A percentile compares a stretch with the other conserved stretches of the same genome.
These are phyloP conservation scores for Calephelis perditalis DNA, from an alignment of 2,888 invertebrate species.

Conservation along the genomic window DNA sequence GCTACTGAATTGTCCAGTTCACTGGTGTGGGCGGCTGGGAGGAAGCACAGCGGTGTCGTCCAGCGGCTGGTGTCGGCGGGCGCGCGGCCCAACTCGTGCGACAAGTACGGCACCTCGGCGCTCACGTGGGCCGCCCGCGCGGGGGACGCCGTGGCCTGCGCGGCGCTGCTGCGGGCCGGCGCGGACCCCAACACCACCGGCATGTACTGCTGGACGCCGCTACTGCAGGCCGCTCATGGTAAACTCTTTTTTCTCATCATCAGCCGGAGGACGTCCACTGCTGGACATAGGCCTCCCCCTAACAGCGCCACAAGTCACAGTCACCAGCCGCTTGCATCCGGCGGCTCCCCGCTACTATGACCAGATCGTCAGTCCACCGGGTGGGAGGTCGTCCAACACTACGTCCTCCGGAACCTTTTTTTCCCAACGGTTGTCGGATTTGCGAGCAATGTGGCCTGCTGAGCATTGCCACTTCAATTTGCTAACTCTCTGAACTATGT, in stretches of 20 bases:
- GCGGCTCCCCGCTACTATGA: too few species aligned
- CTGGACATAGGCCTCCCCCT: too few species aligned
- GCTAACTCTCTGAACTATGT: too few species aligned
- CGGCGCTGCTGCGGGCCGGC: slow-evolving; percentile 88
- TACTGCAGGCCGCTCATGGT: slow-evolving; percentile 87
- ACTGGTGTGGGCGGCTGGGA: slow-evolving; percentile 95
- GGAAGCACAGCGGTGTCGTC: slow-evolving; percentile 93
- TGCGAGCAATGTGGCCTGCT: too few species aligned
- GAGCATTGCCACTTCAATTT: too few species aligned
- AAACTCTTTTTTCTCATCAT: slow-evolving; percentile 26
- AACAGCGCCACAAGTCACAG: too few species aligned
- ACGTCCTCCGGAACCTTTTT: too few species aligned
- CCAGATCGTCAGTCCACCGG: too few species aligned
- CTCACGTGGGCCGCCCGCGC: slow-evolving; percentile 97
- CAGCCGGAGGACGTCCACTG: too few species aligned
- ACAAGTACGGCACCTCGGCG: slow-evolving; percentile 98
- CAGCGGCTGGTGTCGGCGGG: slow-evolving; percentile 88
- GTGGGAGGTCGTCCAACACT: too few species aligned
- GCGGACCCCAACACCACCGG: slow-evolving; percentile 95
- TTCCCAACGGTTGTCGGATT: too few species aligned
- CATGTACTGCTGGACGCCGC: slow-evolving; percentile 98
- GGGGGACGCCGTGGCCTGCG: slow-evolving; percentile 91
- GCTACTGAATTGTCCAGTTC: slow-evolving; percentile 74
- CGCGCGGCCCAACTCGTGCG: slow-evolving; percentile 96
- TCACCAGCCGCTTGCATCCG: too few species aligned